Conservation (phyloP, 2,888 invertebrate genomes). For the Epirrhoe alternata region DNA sequence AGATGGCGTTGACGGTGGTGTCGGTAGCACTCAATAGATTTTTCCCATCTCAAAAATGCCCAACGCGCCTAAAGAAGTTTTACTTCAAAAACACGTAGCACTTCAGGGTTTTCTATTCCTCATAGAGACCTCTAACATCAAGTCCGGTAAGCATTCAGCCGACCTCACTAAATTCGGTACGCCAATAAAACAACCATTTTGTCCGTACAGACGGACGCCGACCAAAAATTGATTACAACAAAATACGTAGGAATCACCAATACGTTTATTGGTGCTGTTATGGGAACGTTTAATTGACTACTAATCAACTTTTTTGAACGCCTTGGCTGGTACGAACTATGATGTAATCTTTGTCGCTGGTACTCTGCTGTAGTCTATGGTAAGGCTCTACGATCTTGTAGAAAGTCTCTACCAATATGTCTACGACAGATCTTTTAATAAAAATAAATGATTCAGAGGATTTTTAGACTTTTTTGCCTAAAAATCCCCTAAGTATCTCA, state of each 20-base stretch:
- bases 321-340: slow-evolving; percentile 17
- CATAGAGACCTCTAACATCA: slow-evolving; percentile 49
- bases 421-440: neutral
- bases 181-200: slow-evolving; percentile 79
- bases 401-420: neutral
- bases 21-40: too few species aligned
- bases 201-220: slow-evolving; percentile 80
- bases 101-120: slow-evolving; percentile 9
- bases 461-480: too few species aligned
- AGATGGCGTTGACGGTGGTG: too few species aligned
- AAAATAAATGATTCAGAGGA: neutral
- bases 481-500: too few species aligned
- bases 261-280: slow-evolving; percentile 81
- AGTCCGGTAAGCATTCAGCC: slow-evolving; percentile 65
- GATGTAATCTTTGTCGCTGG: neutral
- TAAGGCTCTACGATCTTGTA: neutral
- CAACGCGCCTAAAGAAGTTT: too few species aligned
- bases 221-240: slow-evolving; percentile 83
- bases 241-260: slow-evolving; percentile 81
- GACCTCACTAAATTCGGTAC: slow-evolving; percentile 82
- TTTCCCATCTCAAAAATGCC: too few species aligned
- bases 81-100: too few species aligned
- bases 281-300: slow-evolving; percentile 81
- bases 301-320: slow-evolving; percentile 63
- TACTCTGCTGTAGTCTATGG: slow-evolving; percentile 5